Conservation (phyloP, 1,140 invertebrate species). For the Episyrphus balteatus region DNA sequence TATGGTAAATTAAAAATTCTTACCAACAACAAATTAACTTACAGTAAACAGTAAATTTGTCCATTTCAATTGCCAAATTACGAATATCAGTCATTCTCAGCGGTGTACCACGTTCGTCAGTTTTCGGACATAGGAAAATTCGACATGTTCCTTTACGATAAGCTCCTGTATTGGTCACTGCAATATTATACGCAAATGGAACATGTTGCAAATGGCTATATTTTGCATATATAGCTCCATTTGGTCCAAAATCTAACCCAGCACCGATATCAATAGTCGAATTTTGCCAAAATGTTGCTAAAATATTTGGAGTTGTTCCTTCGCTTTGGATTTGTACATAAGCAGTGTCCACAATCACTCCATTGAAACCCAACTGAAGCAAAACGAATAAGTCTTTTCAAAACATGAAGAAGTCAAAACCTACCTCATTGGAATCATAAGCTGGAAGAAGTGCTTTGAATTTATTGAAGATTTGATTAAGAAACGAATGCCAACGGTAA, state of each 20-base stretch:
- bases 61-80: conserved; percentile 45
- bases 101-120: conserved; percentile 42
- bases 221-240: conserved; percentile 43
- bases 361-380: conserved; percentile 30
- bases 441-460: conserved; percentile 50
- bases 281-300: conserved; percentile 49
- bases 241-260: conserved; percentile 46
- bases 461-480: conserved; percentile 53
- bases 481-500: conserved; percentile 56
- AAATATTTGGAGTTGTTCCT: conserved; percentile 29
- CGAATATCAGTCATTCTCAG: conserved; percentile 42
- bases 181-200: conserved; percentile 46
- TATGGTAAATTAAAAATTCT: background rate
- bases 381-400: background rate
- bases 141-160: conserved; percentile 42
- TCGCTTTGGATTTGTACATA: conserved; percentile 31
- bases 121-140: conserved; percentile 47
- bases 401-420: conserved; percentile 41
- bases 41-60: conserved; percentile 44
- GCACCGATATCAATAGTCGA: conserved; percentile 48
- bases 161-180: conserved; percentile 33
- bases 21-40: conserved; percentile 17
- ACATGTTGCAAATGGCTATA: conserved; percentile 55
- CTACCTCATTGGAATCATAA: conserved; percentile 41
- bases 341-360: conserved; percentile 33